Conservation (phyloP, 1,140 invertebrate genomes). For the Heterodera schachtii region DNA sequence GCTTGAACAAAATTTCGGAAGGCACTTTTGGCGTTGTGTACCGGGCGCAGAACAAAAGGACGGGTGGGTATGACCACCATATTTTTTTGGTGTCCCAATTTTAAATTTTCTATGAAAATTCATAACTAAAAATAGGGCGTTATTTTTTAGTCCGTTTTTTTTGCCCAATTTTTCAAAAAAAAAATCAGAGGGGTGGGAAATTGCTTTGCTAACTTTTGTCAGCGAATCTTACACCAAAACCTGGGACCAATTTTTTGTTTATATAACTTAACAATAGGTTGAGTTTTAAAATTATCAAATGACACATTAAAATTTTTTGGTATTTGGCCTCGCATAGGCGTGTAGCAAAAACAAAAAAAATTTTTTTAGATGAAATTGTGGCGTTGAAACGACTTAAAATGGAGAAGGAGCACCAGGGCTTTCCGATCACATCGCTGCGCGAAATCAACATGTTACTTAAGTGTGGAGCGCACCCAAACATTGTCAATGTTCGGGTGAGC, state of each 20-base stretch:
- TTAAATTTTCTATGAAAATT: too few relatives aligned
- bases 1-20: slow-evolving; percentile 94
- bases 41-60: slow-evolving; percentile 89
- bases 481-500: slow-evolving; percentile 84
- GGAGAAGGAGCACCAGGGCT: slow-evolving; percentile 99
- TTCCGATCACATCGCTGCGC: slow-evolving; percentile 94
- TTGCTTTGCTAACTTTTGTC: too few relatives aligned
- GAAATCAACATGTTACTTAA: slow-evolving; percentile 98
- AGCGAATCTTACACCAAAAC: too few relatives aligned
- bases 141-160: too few relatives aligned
- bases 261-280: too few relatives aligned
- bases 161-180: too few relatives aligned
- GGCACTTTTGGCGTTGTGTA: slow-evolving; percentile 95
- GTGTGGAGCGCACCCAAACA: slow-evolving; percentile 89
- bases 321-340: slow-evolving; percentile 16
- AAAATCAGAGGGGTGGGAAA: too few relatives aligned
- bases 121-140: too few relatives aligned
- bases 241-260: too few relatives aligned
- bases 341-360: background rate
- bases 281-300: too few relatives aligned
- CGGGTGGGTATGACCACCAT: too few relatives aligned
- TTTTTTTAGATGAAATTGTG: slow-evolving; percentile 78
- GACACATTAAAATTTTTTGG: background rate
- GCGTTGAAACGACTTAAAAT: slow-evolving; percentile 98
- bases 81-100: too few relatives aligned